Conservation (phyloP, 2,113 vertebrate genomes). For the Lichenostomus cassidix region DNA sequence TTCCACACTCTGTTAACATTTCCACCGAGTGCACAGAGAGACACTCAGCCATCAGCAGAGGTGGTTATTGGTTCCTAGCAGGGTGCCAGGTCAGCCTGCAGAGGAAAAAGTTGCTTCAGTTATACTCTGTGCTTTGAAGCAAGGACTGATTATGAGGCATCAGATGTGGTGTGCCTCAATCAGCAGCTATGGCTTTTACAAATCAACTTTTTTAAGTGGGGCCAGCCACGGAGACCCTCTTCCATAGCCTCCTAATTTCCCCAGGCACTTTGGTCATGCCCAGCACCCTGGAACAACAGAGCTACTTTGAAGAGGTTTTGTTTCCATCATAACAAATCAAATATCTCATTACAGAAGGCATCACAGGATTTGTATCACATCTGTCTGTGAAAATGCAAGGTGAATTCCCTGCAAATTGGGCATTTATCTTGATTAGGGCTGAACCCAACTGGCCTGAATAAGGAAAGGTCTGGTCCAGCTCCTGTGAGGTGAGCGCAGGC, state of each 20-base stretch:
- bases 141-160: not conserved
- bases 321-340: not conserved
- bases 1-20: not conserved
- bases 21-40: accelerated
- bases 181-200: not conserved
- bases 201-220: not conserved
- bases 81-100: not conserved
- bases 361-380: not conserved
- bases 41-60: not conserved
- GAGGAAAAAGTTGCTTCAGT: not conserved
- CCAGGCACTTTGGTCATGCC: not conserved
- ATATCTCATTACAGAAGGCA: not conserved
- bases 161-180: not conserved
- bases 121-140: not conserved
- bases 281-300: not conserved
- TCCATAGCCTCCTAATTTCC: not conserved
- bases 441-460: not conserved
- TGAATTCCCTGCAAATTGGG: not conserved
- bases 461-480: not conserved
- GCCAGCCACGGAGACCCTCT: not conserved
- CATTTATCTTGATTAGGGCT: not conserved
- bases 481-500: accelerated
- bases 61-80: not conserved
- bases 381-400: not conserved
- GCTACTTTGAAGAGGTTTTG: not conserved